Evolutionary conservation across 2,888 invertebrate species (phyloP), one percentile per base, ranked within the genome.

Genomic region (Lasioglossum oenotherae): DNA sequence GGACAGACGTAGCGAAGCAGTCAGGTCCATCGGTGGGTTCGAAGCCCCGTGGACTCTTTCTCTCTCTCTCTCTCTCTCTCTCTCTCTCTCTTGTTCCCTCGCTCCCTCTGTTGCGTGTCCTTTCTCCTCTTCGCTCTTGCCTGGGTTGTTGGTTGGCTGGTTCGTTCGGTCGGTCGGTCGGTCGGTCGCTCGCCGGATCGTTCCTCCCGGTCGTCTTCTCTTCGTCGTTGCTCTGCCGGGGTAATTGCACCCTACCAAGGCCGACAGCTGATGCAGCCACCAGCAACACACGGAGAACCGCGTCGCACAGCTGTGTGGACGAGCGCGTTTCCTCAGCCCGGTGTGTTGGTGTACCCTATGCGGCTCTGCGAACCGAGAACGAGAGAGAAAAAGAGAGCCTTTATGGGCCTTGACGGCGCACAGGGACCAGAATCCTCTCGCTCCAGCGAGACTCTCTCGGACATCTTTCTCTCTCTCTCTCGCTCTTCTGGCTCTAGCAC

Each of bases 211-310:
- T 87, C 82, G 85, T 81, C 84, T 81, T 81, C 87, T 84, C 89
- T 80, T 86, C 90, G 90, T 90, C 89, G 92, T 82, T 90, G 90
- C 87, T 91, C 88, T 88, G 94, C 92, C 92, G 93, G 93, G 95
- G 94, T 95, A 95, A 95, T 95, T 94, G 95, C 94, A 94, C 95
- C 94, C 94, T 94, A 93, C 95, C 95, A 95, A 95, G 95, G 95
- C 93, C 95, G 95, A 94, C 95, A 95, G 95, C 95, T 95, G 95
- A 95, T 95, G 94, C 93, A 93, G 93, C 93, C 92, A 91, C 93
- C 90, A 89, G 81, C 90, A 86, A 85, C 87, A 79, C 89, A 79
- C 84, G 46, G 60, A 73, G 49, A 27, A 23, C 78, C 41, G 57
- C 79, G 72, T 35, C 35, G 80, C 86, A 81, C 87, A 88, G 87